Conservation (phyloP, 1,140 invertebrate species). For the Diuraphis noxia region DNA sequence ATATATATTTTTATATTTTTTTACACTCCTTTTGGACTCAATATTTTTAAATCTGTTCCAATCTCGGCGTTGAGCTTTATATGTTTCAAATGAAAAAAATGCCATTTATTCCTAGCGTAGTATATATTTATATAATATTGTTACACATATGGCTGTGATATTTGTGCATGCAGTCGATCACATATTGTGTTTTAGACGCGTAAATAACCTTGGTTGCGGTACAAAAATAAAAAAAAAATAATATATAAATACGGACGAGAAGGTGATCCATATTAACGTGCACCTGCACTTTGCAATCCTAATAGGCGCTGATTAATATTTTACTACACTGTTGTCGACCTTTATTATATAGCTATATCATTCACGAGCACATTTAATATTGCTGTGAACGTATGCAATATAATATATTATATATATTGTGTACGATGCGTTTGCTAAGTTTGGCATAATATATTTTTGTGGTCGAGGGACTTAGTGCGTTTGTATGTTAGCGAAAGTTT, state of each 20-base stretch:
- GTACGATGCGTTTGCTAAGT: not conserved
- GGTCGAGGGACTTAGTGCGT: slow-evolving; percentile 33
- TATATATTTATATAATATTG: not conserved
- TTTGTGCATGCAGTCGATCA: not conserved
- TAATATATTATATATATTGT: not conserved
- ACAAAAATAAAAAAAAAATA: too few relatives aligned
- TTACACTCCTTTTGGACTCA: not conserved
- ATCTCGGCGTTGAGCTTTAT: not conserved
- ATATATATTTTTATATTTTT: not conserved
- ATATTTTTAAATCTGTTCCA: not conserved
- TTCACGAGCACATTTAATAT: not conserved
- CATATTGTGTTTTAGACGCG: not conserved
- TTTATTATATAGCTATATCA: not conserved
- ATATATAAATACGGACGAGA: not conserved
- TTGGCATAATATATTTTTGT: not conserved
- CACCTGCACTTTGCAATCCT: not conserved
- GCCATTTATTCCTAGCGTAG: not conserved
- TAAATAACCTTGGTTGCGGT: not conserved
- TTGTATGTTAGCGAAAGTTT: slow-evolving; percentile 14
- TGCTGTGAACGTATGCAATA: not conserved
- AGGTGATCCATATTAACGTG: not conserved
- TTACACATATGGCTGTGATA: not conserved
- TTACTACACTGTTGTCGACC: not conserved
- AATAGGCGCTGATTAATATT: not conserved
- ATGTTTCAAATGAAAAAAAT: not conserved